Evolutionary conservation across 2,113 vertebrate species (phyloP), one percentile per base, ranked within the genome.

Genomic region (Apteryx mantelli): DNA sequence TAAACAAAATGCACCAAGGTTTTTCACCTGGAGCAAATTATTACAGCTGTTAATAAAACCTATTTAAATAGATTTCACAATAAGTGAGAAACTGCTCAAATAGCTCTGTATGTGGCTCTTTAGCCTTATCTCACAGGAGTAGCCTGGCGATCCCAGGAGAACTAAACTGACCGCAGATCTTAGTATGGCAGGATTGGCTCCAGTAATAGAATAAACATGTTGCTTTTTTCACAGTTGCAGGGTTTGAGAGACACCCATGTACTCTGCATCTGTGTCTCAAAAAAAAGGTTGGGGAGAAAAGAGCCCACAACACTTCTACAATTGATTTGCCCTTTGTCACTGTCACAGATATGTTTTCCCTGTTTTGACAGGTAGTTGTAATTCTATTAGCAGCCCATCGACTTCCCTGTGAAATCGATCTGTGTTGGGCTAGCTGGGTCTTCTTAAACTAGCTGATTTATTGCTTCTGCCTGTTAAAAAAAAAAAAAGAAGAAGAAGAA

Each of bases 321-420:
- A 98, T 98, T 97, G 98, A 98, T 98, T 98, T 98, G 97, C 97
- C 97, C 97, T 98, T 98, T 98, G 97, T 98, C 97, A 97, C 96
- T 98, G 97, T 97, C 97, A 97, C 96, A 97, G 97, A 97, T 97
- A 97, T 97, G 96, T 98, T 98, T 98, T 98, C 97, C 97, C 86
- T 98, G 93, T 98, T 98, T 98, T 99, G 98, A 98, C 98, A 98
- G 96, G 97, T 98, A 98, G 97, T 98, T 98, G 98, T 98, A 98
- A 98, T 99, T 99, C 98, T 98, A 98, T 98, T 98, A 98, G 95
- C 92, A 98, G 95, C 79, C 97, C 97, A 99, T 98, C 94, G 98
- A 98, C 98, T 98, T 97, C 97, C 97, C 96, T 71, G 12, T 97
- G 98, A 98, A 98, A 98, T 98, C 96, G 95, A 98, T 97, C 98